Base-by-base conservation (phyloP, 2,888 invertebrate species). In the Drosophila vallismaia region DNA sequence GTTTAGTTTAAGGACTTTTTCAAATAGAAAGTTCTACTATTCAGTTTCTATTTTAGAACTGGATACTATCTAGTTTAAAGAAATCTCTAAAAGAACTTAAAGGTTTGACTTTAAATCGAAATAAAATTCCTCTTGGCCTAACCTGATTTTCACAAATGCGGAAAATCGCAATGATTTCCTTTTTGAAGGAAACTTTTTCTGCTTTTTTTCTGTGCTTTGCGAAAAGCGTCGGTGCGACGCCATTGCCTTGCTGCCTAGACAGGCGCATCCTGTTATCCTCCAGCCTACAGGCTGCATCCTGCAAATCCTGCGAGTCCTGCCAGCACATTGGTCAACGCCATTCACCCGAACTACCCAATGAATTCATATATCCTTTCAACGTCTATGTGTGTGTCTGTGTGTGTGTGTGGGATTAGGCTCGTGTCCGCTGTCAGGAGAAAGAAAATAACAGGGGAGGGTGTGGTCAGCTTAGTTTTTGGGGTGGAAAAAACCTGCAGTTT, bases 281-380 rank as follows among this genome's bases (percentile, higher is more conserved):
- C 8, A n/a, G 55, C 48, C 14, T 7, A 10, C 12, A 26, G 26
- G n/a, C 28, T 29, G 52, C 53, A 28, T 29, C 40, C 53, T 24
- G 28, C 44, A 31, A 9, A 19, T 10, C 7, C 19, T 46, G 28
- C 24, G 26, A 33, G 38, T 19, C 70, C 69, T 70, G 68, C 66
- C 67, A 67, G 82, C 79, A 79, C 88, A 82, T 82, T 82, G 82
- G 82, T 85, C 86, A 82, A 82, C 64, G 29, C 19, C 52, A 33
- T 8, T n/a, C 54, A 48, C 57, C 48, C 53, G 33, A 66, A 44
- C 68, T 45, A 60, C 70, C 38, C 64, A 62, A 14, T n/a, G 12
- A 50, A 44, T n/a, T 14, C 33, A 14, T 4, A 8, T 36, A 24
- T 56, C 54, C 7, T 36, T 51, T 8, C 3, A 14, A 10, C 8